These are phyloP conservation scores for Erpetoichthys calabaricus DNA, from an alignment of 2,797 vertebrate genomes.

Conservation along the genomic window DNA sequence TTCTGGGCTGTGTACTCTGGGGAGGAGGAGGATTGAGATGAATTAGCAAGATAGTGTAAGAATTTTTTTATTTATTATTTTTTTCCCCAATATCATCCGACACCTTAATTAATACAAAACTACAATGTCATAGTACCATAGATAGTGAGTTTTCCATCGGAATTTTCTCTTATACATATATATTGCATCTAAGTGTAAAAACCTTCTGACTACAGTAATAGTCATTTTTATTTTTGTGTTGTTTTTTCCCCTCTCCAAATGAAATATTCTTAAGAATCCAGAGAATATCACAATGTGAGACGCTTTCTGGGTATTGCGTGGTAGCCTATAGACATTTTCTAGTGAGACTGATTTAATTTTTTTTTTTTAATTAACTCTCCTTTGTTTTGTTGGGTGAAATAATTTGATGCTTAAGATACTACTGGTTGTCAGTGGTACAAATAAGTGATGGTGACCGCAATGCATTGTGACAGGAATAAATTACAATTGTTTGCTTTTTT, in stretches of 20 bases:
- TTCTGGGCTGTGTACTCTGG: constrained; percentile 16
- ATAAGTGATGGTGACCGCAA: neutral
- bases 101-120: constrained; percentile 45
- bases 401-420: neutral
- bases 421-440: neutral
- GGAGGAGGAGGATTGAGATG: constrained; percentile 25
- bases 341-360: neutral
- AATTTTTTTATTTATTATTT: constrained; percentile 13
- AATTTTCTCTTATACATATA: too few relatives aligned
- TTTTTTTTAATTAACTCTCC: neutral
- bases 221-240: too few relatives aligned
- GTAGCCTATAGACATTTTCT: neutral
- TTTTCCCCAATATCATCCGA: constrained; percentile 25
- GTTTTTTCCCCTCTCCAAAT: too few relatives aligned
- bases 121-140: constrained; percentile 32
- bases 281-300: too few relatives aligned
- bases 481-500: neutral
- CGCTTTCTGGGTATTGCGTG: too few relatives aligned
- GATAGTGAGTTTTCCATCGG: constrained; percentile 26
- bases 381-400: neutral
- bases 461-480: neutral
- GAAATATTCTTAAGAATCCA: too few relatives aligned
- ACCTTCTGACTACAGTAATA: too few relatives aligned
- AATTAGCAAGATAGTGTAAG: constrained; percentile 20
- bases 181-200: too few relatives aligned